Conservation (phyloP, 2,888 invertebrate genomes). For the Thera obeliscata region DNA sequence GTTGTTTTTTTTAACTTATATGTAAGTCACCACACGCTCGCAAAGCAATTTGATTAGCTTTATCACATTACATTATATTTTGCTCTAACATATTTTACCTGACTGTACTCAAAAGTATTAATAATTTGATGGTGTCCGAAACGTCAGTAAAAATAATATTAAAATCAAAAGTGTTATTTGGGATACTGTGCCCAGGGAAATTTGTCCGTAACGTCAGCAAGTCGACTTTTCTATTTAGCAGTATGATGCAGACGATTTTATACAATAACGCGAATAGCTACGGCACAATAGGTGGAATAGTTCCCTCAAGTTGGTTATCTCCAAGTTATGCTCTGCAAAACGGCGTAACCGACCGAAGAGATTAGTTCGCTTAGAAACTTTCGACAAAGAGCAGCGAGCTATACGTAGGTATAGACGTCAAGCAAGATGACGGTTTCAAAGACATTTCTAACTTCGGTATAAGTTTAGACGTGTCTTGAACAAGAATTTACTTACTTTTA, state of each 20-base stretch:
- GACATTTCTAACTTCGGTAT: neutral
- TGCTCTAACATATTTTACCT: too few relatives aligned
- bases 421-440: neutral
- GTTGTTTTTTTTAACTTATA: too few relatives aligned
- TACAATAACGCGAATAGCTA: neutral
- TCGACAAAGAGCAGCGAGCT: constrained; percentile 10
- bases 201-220: too few relatives aligned
- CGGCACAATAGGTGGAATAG: constrained; percentile 15
- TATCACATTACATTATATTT: too few relatives aligned
- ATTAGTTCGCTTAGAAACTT: constrained; percentile 27
- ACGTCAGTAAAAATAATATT: too few relatives aligned
- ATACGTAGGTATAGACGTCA: neutral
- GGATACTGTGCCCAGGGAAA: too few relatives aligned
- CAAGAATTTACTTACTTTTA: neutral
- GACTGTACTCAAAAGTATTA: too few relatives aligned
- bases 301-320: constrained; percentile 22
- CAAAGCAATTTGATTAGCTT: too few relatives aligned
- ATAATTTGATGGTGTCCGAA: too few relatives aligned
- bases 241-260: neutral
- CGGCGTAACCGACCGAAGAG: constrained; percentile 6
- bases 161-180: too few relatives aligned
- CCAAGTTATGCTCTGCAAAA: constrained; percentile 24
- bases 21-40: too few relatives aligned
- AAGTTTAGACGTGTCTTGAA: neutral
- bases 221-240: neutral